Base-by-base conservation (phyloP, 30 jellyfish, hydroid and myxozoan species). In the Euphysa ruthae region DNA sequence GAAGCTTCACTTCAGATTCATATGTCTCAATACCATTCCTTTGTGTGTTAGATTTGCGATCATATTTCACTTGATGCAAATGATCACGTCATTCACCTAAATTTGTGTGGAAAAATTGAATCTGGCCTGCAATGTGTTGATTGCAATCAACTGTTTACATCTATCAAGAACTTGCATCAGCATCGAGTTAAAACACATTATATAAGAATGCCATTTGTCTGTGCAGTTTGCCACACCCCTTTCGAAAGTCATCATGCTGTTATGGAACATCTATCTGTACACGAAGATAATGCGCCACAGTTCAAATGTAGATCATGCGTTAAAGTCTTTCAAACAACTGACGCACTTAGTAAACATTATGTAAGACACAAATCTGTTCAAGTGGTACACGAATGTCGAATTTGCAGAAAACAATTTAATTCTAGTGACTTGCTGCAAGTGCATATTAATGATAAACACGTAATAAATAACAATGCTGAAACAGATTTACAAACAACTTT, bases 191-290 rank as follows among this genome's bases (percentile, higher is more conserved):
- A 84, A 66, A 82, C 65, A 29, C 95, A 85, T 33, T 70, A 77
- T 49, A 79, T 68, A 16, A 19, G 93, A 27, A 77, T 85, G 93
- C 95, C 95, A 31, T 85, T 85, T 68, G 90, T 93, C 32, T 85
- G 95, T 69, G 95, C 93, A 1, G 84, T 77, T 15, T 85, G 95
- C 51, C 63, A 74, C 35, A 66, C 64, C 3, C 93, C 93, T 24
- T 85, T 85, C 57, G 95, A 85, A 66, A 70, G 62, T 30, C 91
- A 84, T 34, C 32, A 71, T 19, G 68, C 93, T 20, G 95, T 85
- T 26, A 82, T 85, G 69, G 80, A 85, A 57, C 95, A 85, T 46
- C 77, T 85, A 16, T 49, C 95, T 7, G 71, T 92, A 26, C 95
- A 85, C 42, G 86, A 78, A 19, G 79, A 73, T 1, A 71, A 58